phyloP scores from a whole-genome alignment of 2,888 invertebrate species.

The Chirona hameri region DNA sequence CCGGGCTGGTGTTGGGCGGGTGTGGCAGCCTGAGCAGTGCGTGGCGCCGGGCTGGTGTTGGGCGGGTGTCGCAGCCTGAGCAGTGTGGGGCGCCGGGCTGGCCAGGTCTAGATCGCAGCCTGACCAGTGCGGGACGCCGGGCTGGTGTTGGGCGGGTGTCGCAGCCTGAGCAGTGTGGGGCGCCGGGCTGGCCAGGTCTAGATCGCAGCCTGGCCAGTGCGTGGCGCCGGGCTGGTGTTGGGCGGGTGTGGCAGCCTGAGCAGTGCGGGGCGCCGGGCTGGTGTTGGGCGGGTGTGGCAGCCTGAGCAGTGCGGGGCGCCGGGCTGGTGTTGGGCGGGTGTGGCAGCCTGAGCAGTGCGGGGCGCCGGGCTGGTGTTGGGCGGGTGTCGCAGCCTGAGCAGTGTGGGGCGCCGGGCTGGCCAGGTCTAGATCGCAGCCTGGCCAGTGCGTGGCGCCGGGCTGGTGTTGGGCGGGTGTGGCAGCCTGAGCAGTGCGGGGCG shows the following conservation, averaged over 20 bases:
- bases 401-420: conserved; percentile 47
- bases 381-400: conserved; percentile 1
- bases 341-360: neutral
- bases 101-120: conserved; percentile 58
- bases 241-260: conserved; percentile 1
- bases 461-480: conserved; percentile 27
- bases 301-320: neutral
- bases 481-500: neutral
- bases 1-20: neutral
- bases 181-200: conserved; percentile 60
- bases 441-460: neutral
- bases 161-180: neutral
- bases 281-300: conserved; percentile 25
- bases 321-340: conserved; percentile 9
- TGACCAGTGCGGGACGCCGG: neutral
- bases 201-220: conserved; percentile 30
- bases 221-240: neutral
- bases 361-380: neutral
- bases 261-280: neutral
- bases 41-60: neutral
- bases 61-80: conserved; percentile 1
- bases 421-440: conserved; percentile 55
- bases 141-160: conserved; percentile 26
- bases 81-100: conserved; percentile 43
- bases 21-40: neutral